Evolutionary conservation across 2,888 invertebrate genomes (phyloP).

Genomic region (Leptura quadrifasciata): DNA sequence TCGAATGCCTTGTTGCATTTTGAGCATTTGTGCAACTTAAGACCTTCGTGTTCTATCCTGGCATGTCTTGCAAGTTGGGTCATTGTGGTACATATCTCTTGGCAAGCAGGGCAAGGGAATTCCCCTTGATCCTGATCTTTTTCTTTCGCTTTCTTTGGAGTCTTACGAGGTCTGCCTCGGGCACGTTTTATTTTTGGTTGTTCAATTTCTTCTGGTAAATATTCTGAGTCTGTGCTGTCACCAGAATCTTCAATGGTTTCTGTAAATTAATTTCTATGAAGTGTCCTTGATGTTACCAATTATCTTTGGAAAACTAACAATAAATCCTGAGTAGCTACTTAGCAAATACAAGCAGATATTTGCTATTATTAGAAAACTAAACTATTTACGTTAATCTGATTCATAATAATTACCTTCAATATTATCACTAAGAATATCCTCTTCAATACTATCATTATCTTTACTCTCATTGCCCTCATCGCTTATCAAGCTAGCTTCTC

Average conservation of each 20-base stretch:
- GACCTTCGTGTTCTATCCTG: conserved; percentile 63
- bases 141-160: conserved; percentile 56
- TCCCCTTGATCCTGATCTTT: conserved; percentile 66
- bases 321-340: no score
- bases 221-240: conserved; percentile 70
- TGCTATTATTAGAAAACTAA: no score
- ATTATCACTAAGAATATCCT: no score
- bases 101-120: conserved; percentile 66
- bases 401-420: no score
- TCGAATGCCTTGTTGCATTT: conserved; percentile 74
- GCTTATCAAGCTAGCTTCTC: no score
- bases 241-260: conserved; percentile 48
- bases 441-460: no score
- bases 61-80: conserved; percentile 68
- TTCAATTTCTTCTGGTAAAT: conserved; percentile 65
- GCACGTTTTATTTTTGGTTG: conserved; percentile 57
- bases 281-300: no score
- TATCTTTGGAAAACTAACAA: no score
- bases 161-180: conserved; percentile 69
- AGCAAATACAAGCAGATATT: no score
- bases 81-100: conserved; percentile 66
- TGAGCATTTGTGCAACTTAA: conserved; percentile 69
- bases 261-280: background rate
- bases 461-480: no score
- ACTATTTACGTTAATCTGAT: no score